phyloP scores from a whole-genome alignment of 2,113 vertebrate genomes.

The Neotoma lepida region DNA sequence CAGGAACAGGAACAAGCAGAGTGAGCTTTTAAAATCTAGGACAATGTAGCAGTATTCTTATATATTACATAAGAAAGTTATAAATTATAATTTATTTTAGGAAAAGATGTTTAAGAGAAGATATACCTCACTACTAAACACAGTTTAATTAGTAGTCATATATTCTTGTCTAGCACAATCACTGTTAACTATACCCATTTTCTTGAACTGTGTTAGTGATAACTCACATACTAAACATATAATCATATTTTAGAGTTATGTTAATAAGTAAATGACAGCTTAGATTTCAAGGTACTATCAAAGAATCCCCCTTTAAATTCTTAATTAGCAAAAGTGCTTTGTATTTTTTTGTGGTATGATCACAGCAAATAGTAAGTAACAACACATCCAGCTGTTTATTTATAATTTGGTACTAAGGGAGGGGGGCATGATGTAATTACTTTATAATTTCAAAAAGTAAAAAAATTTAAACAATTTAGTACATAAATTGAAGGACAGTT shows the following conservation, averaged over 20 bases:
- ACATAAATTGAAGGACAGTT: slow-evolving; percentile 9
- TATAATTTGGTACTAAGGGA: slow-evolving; percentile 5
- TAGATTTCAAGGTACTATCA: slow-evolving; percentile 9
- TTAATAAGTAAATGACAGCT: neutral
- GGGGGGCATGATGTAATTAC: neutral
- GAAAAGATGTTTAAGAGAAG: slow-evolving; percentile 32
- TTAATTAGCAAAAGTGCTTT: slow-evolving; percentile 13
- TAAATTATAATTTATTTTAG: slow-evolving; percentile 48
- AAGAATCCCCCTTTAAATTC: neutral
- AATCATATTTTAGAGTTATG: slow-evolving; percentile 28
- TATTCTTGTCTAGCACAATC: neutral
- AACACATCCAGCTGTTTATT: neutral
- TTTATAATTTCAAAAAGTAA: neutral
- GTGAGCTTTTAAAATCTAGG: neutral
- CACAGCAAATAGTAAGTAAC: slow-evolving; percentile 36
- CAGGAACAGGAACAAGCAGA: slow-evolving; percentile 30
- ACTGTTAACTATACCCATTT: slow-evolving; percentile 43
- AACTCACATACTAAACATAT: slow-evolving; percentile 35
- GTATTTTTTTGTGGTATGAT: slow-evolving; percentile 16
- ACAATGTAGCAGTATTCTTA: slow-evolving; percentile 33
- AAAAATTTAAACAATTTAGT: neutral
- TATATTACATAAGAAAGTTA: neutral
- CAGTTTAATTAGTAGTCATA: neutral
- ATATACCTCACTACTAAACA: neutral
- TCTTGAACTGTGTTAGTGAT: slow-evolving; percentile 44